Percentiles rank a stretch among this genome's conserved stretches.
Evolutionary conservation across 1,140 invertebrate species (phyloP).

Genomic region (Drosophila erecta): DNA sequence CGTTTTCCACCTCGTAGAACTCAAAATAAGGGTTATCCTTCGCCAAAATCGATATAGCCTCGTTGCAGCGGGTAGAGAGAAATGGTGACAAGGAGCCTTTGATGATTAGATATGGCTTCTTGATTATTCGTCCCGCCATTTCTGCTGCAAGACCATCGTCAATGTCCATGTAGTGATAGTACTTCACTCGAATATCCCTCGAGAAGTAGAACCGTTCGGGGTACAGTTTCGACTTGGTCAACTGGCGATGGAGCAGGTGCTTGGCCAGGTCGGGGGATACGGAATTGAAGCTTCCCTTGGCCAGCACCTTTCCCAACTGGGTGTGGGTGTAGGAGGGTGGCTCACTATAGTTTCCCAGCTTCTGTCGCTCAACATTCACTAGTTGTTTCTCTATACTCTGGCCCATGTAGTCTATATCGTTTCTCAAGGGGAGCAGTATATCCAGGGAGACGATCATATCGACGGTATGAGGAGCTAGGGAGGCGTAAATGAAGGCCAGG

Average conservation of each 20-base stretch:
- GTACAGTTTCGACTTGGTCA: slow-evolving; percentile 85
- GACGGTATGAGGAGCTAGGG: slow-evolving; percentile 86
- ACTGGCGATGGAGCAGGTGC: slow-evolving; percentile 86
- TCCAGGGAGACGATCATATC: slow-evolving; percentile 88
- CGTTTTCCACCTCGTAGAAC: slow-evolving; percentile 83
- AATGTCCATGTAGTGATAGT: slow-evolving; percentile 28
- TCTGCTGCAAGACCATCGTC: slow-evolving; percentile 17
- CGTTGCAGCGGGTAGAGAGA: not conserved
- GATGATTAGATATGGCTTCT: slow-evolving; percentile 65
- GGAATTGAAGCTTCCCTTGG: slow-evolving; percentile 85
- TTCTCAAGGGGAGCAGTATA: slow-evolving; percentile 84
- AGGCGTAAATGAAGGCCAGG: slow-evolving; percentile 85
- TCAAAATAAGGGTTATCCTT: slow-evolving; percentile 86
- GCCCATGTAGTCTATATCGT: slow-evolving; percentile 7
- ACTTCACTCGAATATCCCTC: slow-evolving; percentile 86
- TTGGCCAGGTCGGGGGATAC: slow-evolving; percentile 86
- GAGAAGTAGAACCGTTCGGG: slow-evolving; percentile 87
- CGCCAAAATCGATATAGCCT: slow-evolving; percentile 85
- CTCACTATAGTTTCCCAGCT: slow-evolving; percentile 65
- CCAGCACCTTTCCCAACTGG: slow-evolving; percentile 85
- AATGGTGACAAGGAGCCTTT: slow-evolving; percentile 48
- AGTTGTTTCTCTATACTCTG: slow-evolving; percentile 45
- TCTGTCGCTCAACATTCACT: slow-evolving; percentile 48
- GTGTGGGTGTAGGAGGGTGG: slow-evolving; percentile 87
- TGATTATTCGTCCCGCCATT: slow-evolving; percentile 49